Base-by-base conservation (phyloP, 2,113 vertebrate genomes). In the Calonectris borealis region DNA sequence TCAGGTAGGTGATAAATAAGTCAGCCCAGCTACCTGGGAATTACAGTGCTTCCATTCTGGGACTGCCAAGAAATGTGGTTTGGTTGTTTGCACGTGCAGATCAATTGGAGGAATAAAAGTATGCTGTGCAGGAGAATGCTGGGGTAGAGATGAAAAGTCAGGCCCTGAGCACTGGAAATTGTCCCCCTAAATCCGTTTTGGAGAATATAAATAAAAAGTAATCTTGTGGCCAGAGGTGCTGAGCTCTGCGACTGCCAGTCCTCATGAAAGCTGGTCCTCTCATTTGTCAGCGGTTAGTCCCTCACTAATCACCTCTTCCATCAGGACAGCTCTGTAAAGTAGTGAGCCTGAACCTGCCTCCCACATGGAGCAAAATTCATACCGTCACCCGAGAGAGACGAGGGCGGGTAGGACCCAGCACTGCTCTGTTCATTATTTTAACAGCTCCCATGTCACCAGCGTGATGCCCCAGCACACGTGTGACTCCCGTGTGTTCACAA, bases 381-480 rank as follows among this genome's bases (percentile, higher is more conserved):
- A 20, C 34, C 2, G 1, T 57, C 34, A 25, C 19, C 57, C 2
- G 0, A 13, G 70, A 78, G 24, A 58, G 24, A 76, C 44, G 51
- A 76, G 10, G 76, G 29, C 38, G 31, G 51, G 38, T 7, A 29
- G 66, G 42, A 57, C 32, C 16, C 62, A 17, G 0, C 19, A 40
- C 16, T 24, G 7, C 64, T 76, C 66, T 42, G 16, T 7, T 65
- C 11, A 2, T 49, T 52, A 32, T 51, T 62, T 2, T 16, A 62
- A 27, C 19, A 54, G 17, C 58, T 64, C 72, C 77, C 58, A 1
- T 31, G 21, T 64, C 76, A 44, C 32, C 75, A 31, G 31, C 2
- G 3, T n/a, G 76, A 21, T 40, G 57, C 62, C 52, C 61, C 52
- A 44, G 66, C 34, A 62, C 42, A 48, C 1, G 0, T 15, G 38